Evolutionary conservation across 2,888 invertebrate genomes (phyloP).

Genomic region (Drosophila macrospina): DNA sequence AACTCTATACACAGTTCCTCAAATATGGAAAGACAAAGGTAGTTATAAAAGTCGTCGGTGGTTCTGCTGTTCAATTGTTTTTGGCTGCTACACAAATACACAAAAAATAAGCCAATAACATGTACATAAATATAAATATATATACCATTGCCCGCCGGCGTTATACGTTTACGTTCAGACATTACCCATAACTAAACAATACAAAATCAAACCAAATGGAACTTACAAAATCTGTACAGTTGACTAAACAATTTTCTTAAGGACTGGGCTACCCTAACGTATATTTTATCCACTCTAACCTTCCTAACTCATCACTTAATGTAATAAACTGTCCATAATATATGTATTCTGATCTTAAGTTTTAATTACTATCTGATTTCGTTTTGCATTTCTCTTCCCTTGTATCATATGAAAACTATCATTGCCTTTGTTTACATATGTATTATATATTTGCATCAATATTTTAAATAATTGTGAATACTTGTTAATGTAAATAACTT

Average conservation of each 20-base stretch:
- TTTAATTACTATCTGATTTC: slow-evolving; percentile 45
- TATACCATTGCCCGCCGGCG: slow-evolving; percentile 37
- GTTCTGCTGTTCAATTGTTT: slow-evolving; percentile 53
- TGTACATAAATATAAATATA: slow-evolving; percentile 28
- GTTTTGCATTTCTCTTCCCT: slow-evolving; percentile 60
- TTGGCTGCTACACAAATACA: slow-evolving; percentile 74
- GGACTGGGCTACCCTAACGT: slow-evolving; percentile 59
- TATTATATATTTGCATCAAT: slow-evolving; percentile 49
- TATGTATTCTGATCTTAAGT: slow-evolving; percentile 26
- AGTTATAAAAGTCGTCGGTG: slow-evolving; percentile 62
- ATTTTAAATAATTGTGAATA: slow-evolving; percentile 51
- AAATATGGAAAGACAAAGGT: slow-evolving; percentile 81
- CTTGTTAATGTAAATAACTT: slow-evolving; percentile 72
- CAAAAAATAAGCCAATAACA: slow-evolving; percentile 30
- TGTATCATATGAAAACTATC: slow-evolving; percentile 53
- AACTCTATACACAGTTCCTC: slow-evolving; percentile 70
- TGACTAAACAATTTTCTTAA: slow-evolving; percentile 65
- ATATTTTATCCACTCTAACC: slow-evolving; percentile 29
- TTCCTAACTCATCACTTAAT: slow-evolving; percentile 19
- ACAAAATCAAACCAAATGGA: slow-evolving; percentile 44
- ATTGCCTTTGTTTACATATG: slow-evolving; percentile 50
- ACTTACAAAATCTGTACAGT: slow-evolving; percentile 71
- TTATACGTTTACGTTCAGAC: slow-evolving; percentile 68
- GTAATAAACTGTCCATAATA: slow-evolving; percentile 18
- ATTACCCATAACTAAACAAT: slow-evolving; percentile 48